Base-by-base conservation (phyloP, 2,888 invertebrate species). In the Melieria crassipennis region DNA sequence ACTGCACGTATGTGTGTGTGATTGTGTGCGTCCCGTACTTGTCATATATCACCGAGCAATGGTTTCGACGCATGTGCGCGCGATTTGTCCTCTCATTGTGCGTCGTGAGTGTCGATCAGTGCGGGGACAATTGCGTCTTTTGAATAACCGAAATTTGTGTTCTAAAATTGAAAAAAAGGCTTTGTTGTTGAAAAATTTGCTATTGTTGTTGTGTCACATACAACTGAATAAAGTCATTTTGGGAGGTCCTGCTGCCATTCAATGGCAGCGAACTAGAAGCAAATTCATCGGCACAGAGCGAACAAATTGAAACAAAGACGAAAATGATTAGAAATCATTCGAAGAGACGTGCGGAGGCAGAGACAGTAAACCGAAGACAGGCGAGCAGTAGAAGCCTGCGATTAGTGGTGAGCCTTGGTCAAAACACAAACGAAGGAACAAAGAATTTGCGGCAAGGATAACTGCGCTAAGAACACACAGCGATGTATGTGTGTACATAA, bases 361-460 rank as follows among this genome's bases (percentile, higher is more conserved):
- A 50, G 16, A 52, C 50, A 50, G 61, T 60, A 52, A 5, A 10
- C 0, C 45, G 60, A 61, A 7, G 50, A 52, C 48, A 60, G 60
- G 30, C 1, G 30, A 30, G 30, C 30, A 30, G 30, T 30, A 30
- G 30, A 30, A 30, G 30, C 52, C 52, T 52, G 52, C 48, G 69
- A 62, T 69, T 69, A 63, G 69, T 69, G 69, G 69, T 63, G 56
- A 63, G 47, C 48, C 62, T 48, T 47, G 56, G 63, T 69, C 69
- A 62, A 61, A 69, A 69, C 46, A 69, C 30, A 62, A 56, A 52
- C 61, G 47, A 9, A 16, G 4, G 11, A 45, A 46, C 69, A 45
- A 55, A 50, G 42, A 52, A 52, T 52, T 30, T 30, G 30, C 30
- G 30, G 30, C 30, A 30, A 30, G 30, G 30, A 30, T 30, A 30